A percentile compares a stretch with the other conserved stretches of the same genome.
Conservation (phyloP, 2,888 invertebrate genomes). For the Cantharis rufa region DNA sequence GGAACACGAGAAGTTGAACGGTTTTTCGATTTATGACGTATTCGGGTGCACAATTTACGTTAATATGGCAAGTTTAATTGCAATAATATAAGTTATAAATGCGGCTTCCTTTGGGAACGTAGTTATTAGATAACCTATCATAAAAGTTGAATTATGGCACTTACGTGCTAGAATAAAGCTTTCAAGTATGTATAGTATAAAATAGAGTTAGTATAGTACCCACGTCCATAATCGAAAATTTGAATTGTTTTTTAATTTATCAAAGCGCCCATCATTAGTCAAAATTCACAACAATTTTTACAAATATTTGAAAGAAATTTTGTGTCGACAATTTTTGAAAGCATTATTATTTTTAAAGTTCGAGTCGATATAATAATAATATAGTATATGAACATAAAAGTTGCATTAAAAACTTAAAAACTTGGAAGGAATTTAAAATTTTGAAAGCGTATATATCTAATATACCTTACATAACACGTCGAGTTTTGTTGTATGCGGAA, state of each 20-base stretch:
- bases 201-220: too few relatives aligned
- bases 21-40: not conserved
- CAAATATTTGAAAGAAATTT: not conserved
- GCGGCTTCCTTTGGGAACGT: not conserved
- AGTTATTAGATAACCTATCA: constrained; percentile 1
- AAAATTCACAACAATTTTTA: not conserved
- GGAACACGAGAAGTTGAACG: not conserved
- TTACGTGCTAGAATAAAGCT: not conserved
- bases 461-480: not conserved
- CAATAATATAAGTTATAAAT: not conserved
- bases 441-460: too few relatives aligned
- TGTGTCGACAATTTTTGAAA: not conserved
- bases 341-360: not conserved
- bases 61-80: not conserved
- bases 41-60: not conserved
- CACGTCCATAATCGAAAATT: not conserved
- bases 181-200: not conserved
- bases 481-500: not conserved
- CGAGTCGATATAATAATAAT: not conserved
- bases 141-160: not conserved
- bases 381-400: not conserved
- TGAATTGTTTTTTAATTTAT: not conserved
- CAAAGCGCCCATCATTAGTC: not conserved
- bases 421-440: not conserved
- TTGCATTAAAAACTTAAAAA: not conserved